Conservation (phyloP, 2,888 invertebrate genomes). For the Sminthurinus aureus region DNA sequence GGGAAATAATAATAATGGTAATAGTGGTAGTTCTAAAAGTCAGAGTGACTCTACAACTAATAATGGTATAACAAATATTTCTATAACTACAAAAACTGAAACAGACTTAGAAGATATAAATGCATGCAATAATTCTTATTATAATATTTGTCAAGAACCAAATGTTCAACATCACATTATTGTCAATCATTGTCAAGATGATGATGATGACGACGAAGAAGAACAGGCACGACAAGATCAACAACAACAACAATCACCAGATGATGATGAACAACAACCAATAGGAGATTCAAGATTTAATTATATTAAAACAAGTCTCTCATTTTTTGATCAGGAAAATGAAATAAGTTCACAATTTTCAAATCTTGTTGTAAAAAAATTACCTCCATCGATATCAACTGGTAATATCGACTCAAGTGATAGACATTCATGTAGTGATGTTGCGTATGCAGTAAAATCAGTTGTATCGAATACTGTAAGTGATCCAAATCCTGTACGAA, state of each 20-base stretch:
- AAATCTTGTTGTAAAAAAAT: conserved; percentile 27
- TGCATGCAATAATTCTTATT: conserved; percentile 5
- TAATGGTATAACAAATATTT: too few species aligned
- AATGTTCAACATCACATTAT: too few species aligned
- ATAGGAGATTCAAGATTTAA: conserved; percentile 16
- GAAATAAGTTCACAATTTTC: conserved; percentile 38
- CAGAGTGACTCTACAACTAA: neutral
- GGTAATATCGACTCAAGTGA: conserved; percentile 28
- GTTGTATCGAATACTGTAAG: conserved; percentile 31
- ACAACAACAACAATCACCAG: conserved; percentile 16
- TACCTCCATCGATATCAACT: conserved; percentile 35
- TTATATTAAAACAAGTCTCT: conserved; percentile 28
- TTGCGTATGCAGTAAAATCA: conserved; percentile 39
- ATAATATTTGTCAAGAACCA: neutral
- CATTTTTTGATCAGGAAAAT: conserved; percentile 37
- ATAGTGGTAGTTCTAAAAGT: conserved; percentile 4
- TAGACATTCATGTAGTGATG: conserved; percentile 35
- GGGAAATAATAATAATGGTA: conserved; percentile 23
- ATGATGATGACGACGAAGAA: neutral
- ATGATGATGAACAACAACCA: neutral
- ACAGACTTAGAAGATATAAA: neutral
- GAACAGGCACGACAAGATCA: neutral
- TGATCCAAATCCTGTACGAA: conserved; percentile 31
- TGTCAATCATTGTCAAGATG: neutral
- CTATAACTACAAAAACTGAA: too few species aligned